Percentiles rank a stretch among this genome's conserved stretches.
These are phyloP conservation scores for Drosophila simulans DNA, from an alignment of 1,140 invertebrate species.

Conservation along the genomic window DNA sequence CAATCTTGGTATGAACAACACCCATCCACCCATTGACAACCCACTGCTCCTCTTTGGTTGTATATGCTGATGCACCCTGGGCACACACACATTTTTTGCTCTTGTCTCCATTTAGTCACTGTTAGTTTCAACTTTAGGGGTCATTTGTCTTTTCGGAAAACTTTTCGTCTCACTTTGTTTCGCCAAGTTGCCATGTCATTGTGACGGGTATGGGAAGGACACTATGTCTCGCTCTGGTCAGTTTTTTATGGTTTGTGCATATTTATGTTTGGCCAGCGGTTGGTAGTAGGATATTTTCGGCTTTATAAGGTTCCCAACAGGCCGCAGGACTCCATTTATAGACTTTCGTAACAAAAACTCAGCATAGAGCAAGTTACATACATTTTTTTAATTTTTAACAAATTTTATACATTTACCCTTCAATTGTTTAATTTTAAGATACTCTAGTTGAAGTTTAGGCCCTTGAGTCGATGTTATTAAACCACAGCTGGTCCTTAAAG, in stretches of 20 bases:
- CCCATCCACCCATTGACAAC: no score
- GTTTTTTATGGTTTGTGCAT: constrained; percentile 23
- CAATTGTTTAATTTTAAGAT: no score
- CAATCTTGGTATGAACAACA: background rate
- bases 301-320: constrained; percentile 7
- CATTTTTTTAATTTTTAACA: no score
- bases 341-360: background rate
- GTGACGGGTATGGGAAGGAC: constrained; percentile 29
- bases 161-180: constrained; percentile 79
- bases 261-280: constrained; percentile 28
- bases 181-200: constrained; percentile 75
- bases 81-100: constrained; percentile 49
- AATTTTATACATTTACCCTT: no score
- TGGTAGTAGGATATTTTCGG: constrained; percentile 1
- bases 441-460: background rate
- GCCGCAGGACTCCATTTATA: background rate
- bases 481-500: constrained; percentile 4
- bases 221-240: constrained; percentile 15
- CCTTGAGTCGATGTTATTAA: constrained; percentile 14
- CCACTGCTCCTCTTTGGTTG: no score
- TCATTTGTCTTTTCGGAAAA: constrained; percentile 75
- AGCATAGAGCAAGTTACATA: no score
- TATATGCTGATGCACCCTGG: background rate
- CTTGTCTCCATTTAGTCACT: constrained; percentile 79
- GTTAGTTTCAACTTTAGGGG: constrained; percentile 78